Evolutionary conservation across 2,797 vertebrate genomes (phyloP), one percentile per base, ranked within the genome.

Genomic region (Enteromius unitaeniatus): DNA sequence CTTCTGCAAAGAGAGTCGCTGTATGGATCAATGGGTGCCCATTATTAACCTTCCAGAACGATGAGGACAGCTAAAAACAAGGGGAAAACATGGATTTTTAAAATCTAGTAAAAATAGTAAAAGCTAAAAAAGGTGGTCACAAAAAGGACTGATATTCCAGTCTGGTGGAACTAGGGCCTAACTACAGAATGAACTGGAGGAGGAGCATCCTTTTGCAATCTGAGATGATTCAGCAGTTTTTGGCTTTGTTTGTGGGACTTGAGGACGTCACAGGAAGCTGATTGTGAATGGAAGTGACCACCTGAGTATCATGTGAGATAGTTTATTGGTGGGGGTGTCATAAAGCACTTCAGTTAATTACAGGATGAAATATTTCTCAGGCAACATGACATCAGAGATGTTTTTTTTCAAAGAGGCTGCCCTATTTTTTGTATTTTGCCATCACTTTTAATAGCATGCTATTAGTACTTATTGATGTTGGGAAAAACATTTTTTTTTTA

Each of bases 11-110:
- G 97, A 99, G 93, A 97, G 97, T 88, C 97, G 97, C 28, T 97
- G 96, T 88, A 94, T 95, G 96, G 97, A 99, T 87, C 98, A 99
- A 91, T 99, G 98, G 98, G 98, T 98, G 4, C 98, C 98, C 0
- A 95, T 98, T 89, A 97, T 99, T 88, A 97, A 98, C 88, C 95
- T 99, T n/a, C 98, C 98, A 0, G 98, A 99, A 83, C 96, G 98
- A 94, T 99, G 97, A 98, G 88, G 53, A 67, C 93, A 84, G 87
- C 81, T 26, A 77, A 65, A 89, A 88, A 89, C 88, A 87, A 90
- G 88, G 93, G 94, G 92, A 91, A 89, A 91, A 87, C 84, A 91
- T 85, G 90, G 87, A 87, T 86, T 49, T 49, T 23, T 83, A 85
- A 89, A 90, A 76, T 77, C 81, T 47, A 68, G 45, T 23, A 78